phyloP scores from a whole-genome alignment of 1,140 invertebrate genomes.

The Drosophila erecta region DNA sequence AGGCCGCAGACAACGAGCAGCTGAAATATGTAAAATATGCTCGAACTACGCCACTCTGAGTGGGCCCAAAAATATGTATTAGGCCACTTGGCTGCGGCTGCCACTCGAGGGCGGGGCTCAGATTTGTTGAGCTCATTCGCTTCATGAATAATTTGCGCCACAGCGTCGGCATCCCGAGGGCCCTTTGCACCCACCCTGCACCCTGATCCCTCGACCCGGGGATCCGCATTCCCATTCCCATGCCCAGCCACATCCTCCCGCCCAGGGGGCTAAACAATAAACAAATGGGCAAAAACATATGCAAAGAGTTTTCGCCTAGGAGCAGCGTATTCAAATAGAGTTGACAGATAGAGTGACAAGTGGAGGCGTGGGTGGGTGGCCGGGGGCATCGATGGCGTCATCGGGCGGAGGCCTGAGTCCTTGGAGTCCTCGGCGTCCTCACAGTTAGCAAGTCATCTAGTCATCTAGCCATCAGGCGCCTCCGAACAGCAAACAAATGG shows the following conservation, averaged over 20 bases:
- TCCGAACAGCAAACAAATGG: constrained; percentile 71
- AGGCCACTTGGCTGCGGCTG: constrained; percentile 69
- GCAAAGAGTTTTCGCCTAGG: constrained; percentile 51
- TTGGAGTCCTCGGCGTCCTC: constrained; percentile 15
- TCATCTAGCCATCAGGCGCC: constrained; percentile 74
- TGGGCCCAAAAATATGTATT: constrained; percentile 76
- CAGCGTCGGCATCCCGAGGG: constrained; percentile 62
- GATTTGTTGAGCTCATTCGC: constrained; percentile 80
- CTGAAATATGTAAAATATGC: constrained; percentile 75
- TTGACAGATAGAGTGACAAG: constrained; percentile 65
- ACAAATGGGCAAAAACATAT: constrained; percentile 80
- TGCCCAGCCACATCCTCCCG: no score
- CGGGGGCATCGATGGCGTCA: constrained; percentile 66
- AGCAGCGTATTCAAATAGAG: constrained; percentile 67
- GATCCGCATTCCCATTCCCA: no score
- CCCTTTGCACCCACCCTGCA: no score
- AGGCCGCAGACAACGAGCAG: constrained; percentile 59
- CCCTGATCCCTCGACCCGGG: constrained; percentile 4
- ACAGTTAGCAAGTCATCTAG: constrained; percentile 72
- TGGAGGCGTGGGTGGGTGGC: constrained; percentile 33
- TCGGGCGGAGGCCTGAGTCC: constrained; percentile 10
- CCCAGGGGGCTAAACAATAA: constrained; percentile 62
- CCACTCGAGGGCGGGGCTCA: constrained; percentile 41
- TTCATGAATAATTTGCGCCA: constrained; percentile 81
- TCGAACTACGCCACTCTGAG: constrained; percentile 52